Evolutionary conservation across 1,140 invertebrate genomes (phyloP).

Genomic region (Heliothis virescens): DNA sequence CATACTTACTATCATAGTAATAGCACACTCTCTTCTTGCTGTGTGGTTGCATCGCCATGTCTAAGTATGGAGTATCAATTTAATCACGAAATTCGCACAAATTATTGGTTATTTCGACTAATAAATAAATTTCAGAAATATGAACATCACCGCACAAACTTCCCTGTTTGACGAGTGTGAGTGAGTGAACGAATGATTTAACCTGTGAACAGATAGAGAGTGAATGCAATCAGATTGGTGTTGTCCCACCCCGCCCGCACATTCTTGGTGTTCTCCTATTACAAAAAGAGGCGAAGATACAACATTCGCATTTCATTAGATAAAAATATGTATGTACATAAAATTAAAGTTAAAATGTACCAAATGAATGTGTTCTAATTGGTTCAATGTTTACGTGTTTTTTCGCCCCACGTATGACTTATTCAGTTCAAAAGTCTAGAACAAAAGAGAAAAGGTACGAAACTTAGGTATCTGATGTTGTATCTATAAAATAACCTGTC

Average conservation of each 20-base stretch:
- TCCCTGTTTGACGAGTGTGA: slow-evolving; percentile 43
- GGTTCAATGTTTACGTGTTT: no score
- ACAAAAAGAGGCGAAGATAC: no score
- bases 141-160: slow-evolving; percentile 41
- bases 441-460: no score
- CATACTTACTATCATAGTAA: slow-evolving; percentile 99
- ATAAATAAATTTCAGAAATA: slow-evolving; percentile 29
- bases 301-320: no score
- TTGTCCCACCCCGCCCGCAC: background rate
- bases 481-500: no score
- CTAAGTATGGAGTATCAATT: slow-evolving; percentile 20
- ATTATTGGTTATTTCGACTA: background rate
- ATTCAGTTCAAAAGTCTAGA: no score
- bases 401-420: no score
- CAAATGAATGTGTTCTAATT: no score
- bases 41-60: slow-evolving; percentile 92
- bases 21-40: slow-evolving; percentile 98
- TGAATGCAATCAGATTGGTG: background rate
- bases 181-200: background rate
- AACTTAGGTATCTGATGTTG: no score
- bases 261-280: no score
- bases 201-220: background rate
- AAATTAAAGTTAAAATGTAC: no score
- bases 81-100: slow-evolving; percentile 8
- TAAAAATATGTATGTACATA: no score